Evolutionary conservation across 2,797 vertebrate species (phyloP).

Genomic region (Falco peregrinus): DNA sequence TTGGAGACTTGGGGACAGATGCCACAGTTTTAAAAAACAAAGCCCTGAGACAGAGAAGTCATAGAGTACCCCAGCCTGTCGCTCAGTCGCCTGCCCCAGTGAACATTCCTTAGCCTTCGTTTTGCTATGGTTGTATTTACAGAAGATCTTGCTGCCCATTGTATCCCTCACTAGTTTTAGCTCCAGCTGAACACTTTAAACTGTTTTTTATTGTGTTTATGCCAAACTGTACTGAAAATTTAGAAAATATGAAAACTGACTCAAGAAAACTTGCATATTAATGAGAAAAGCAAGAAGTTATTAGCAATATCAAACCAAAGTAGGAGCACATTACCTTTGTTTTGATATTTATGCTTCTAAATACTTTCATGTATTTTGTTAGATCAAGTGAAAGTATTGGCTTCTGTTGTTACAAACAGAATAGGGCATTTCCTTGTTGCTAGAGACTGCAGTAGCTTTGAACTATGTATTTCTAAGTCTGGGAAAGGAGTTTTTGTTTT

Average conservation of each 20-base stretch:
- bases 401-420: background rate
- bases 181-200: background rate
- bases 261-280: background rate
- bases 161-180: background rate
- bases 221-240: background rate
- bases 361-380: background rate
- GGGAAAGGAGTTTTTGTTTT: background rate
- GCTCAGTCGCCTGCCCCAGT: background rate
- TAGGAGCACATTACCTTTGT: background rate
- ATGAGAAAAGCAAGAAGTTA: background rate
- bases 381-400: rapidly evolving
- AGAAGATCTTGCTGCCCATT: background rate
- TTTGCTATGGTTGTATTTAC: background rate
- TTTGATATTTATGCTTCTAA: background rate
- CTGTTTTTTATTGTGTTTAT: background rate
- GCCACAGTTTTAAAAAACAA: background rate
- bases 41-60: background rate
- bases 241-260: background rate
- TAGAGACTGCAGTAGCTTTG: background rate
- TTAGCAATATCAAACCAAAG: background rate
- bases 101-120: background rate
- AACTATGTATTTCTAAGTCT: background rate
- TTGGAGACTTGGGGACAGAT: background rate
- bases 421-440: background rate
- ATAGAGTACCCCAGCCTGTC: background rate